Conservation (phyloP, 2,888 invertebrate genomes). For the Notodonta ziczac region DNA sequence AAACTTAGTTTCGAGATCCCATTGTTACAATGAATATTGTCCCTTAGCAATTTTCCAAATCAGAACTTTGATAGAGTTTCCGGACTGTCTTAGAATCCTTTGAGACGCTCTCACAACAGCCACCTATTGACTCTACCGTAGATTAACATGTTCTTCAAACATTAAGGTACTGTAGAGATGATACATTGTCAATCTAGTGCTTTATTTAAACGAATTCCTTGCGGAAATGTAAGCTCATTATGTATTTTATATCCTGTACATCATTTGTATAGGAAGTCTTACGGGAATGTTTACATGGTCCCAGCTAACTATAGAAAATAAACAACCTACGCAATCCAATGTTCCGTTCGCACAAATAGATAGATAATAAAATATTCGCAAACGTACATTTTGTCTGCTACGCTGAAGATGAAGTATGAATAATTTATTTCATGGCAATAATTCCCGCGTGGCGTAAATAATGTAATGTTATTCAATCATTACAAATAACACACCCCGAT, state of each 20-base stretch:
- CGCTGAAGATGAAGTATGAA: neutral
- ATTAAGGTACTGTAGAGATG: neutral
- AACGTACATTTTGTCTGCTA: neutral
- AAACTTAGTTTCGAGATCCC: conserved; percentile 7
- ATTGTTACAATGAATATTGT: conserved; percentile 7
- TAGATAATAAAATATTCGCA: neutral
- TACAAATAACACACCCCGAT: conserved; percentile 6
- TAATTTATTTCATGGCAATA: conserved; percentile 10
- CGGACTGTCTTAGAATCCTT: conserved; percentile 11
- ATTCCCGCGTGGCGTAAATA: neutral
- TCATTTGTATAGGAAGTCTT: no score
- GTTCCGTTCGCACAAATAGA: neutral
- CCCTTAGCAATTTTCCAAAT: conserved; percentile 9
- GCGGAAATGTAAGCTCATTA: no score
- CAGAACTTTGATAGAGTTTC: conserved; percentile 12
- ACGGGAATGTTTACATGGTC: no score
- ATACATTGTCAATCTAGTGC: neutral
- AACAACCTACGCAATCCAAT: neutral
- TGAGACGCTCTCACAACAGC: conserved; percentile 10
- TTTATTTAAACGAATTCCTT: neutral
- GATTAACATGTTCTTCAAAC: conserved; percentile 12
- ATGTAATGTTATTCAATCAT: conserved; percentile 3
- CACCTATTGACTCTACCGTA: conserved; percentile 10
- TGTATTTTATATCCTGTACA: no score
- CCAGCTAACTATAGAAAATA: no score